phyloP scores from a whole-genome alignment of 2,797 vertebrate species.

The Leuciscus waleckii region DNA sequence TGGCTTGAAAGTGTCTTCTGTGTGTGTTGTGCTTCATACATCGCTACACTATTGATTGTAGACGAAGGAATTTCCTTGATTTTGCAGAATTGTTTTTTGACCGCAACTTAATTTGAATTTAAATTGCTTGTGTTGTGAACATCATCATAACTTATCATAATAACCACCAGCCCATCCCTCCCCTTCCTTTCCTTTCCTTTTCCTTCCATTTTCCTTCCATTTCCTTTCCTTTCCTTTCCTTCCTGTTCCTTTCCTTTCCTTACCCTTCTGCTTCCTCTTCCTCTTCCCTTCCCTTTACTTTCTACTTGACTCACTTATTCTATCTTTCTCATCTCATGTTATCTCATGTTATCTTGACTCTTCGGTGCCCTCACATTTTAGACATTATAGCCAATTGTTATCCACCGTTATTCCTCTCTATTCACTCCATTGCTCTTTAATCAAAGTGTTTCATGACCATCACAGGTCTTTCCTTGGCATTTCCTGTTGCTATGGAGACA shows the following conservation, averaged over 20 bases:
- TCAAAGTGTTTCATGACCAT: constrained; percentile 65
- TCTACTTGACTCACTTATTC: neutral
- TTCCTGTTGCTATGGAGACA: constrained; percentile 74
- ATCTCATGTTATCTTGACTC: neutral
- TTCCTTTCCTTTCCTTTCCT: neutral
- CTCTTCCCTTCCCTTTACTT: neutral
- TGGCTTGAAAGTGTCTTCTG: neutral
- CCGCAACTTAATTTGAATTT: neutral
- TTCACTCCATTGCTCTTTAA: constrained; percentile 55
- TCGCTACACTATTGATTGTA: neutral
- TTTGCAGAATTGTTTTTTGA: neutral
- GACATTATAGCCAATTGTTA: constrained; percentile 9
- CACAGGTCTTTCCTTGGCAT: constrained; percentile 63
- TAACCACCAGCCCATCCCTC: neutral
- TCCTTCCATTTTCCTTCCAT: neutral
- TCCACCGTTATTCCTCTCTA: constrained; percentile 10
- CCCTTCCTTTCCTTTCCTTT: too few species aligned
- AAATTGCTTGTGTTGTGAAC: neutral
- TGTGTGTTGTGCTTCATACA: neutral
- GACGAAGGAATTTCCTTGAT: neutral
- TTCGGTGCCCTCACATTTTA: neutral
- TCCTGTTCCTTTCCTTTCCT: neutral
- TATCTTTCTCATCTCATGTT: neutral
- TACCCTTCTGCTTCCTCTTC: neutral
- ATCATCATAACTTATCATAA: neutral